Evolutionary conservation across 2,797 vertebrate genomes (phyloP), one percentile per base, ranked within the genome.

Genomic region (Momotus momota): DNA sequence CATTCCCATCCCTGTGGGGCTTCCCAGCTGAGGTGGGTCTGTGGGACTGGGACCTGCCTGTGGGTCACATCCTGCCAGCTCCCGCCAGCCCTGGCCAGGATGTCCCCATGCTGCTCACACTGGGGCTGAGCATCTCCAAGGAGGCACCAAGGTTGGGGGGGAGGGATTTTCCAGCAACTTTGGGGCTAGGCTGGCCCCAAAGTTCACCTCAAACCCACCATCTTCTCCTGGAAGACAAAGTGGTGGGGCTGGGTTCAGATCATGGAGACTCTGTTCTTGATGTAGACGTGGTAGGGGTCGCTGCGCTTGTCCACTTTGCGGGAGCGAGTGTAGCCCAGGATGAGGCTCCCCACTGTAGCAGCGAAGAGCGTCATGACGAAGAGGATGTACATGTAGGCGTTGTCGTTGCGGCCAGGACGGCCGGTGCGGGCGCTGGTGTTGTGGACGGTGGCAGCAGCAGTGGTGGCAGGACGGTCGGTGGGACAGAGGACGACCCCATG

Each of bases 281-380:
- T 98, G 88, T 98, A 98, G 46, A 98, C 82, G 0, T 98, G 98
- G 77, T 98, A 98, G 3, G 98, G 98, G 55, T 98, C 98, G 5
- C 97, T 98, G 66, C 96, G 97, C 73, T 98, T 98, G 88, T 98
- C 98, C 91, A 98, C 97, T 55, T 97, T 98, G 29, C 96, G 97
- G 65, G 98, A 98, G 11, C 98, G 96, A 25, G 98, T 98, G 20
- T 98, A 98, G 5, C 98, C 98, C 31, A 98, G 97, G 94, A 98
- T 97, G 74, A 98, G 96, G 71, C 98, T 98, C 22, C 98, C 98
- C 65, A 98, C 98, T 0, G 97, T 98, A 64, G 33, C 97, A 1
- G 98, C 98, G 14, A 98, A 98, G 8, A 98, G 97, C 20, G 98
- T 97, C 98, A 98, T 98, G 94, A 98, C 97, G 0, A 98, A 98